Conservation (phyloP, 2,113 vertebrate species). For the Natator depressus region DNA sequence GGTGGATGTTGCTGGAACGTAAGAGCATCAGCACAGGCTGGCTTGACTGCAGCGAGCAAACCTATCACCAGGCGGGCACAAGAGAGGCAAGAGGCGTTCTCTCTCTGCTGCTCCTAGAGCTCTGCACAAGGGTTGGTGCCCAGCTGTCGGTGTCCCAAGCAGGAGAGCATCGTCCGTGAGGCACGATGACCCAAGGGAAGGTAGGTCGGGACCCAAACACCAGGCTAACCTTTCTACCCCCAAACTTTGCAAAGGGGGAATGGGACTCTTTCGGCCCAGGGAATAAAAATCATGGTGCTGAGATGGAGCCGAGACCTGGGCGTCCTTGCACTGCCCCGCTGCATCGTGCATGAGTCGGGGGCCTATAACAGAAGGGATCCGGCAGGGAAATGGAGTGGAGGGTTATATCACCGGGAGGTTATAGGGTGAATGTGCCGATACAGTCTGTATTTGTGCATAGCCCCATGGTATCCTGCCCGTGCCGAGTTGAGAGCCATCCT, state of each 20-base stretch:
- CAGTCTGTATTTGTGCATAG: neutral
- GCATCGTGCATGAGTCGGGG: neutral
- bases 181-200: conserved; percentile 94
- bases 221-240: accelerated
- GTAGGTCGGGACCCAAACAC: conserved; percentile 70
- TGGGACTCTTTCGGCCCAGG: neutral
- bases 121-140: too few species aligned
- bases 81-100: accelerated
- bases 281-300: neutral
- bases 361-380: neutral
- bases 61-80: neutral
- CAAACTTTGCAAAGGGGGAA: neutral
- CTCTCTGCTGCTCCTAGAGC: accelerated
- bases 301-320: neutral
- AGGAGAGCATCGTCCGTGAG: neutral
- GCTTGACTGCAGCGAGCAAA: neutral
- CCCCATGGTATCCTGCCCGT: neutral
- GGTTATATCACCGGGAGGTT: neutral
- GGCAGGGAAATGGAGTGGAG: neutral
- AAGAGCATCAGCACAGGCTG: conserved; percentile 64
- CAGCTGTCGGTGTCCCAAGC: neutral
- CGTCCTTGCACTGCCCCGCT: accelerated
- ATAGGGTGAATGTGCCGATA: accelerated
- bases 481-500: neutral
- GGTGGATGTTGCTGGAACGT: conserved; percentile 76